phyloP scores from a whole-genome alignment of 2,797 vertebrate species.

The Rhinichthys osculus region DNA sequence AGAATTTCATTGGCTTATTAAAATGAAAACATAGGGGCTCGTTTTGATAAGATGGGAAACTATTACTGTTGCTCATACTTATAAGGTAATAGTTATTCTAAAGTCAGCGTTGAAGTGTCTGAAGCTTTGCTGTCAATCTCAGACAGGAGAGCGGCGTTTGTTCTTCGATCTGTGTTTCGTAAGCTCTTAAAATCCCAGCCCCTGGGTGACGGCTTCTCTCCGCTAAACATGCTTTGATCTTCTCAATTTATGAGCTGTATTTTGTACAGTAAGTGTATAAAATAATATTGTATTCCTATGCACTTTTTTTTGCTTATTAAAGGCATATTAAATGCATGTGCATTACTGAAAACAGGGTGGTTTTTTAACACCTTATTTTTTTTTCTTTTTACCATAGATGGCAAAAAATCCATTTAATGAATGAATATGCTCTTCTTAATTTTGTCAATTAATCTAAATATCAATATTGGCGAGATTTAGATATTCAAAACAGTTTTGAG shows the following conservation, averaged over 20 bases:
- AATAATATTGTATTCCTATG: not conserved
- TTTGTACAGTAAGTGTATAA: not conserved
- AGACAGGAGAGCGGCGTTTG: not conserved
- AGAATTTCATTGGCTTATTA: not conserved
- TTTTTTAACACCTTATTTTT: not conserved
- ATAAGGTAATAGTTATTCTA: not conserved
- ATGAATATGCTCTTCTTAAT: not conserved
- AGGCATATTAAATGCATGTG: not conserved
- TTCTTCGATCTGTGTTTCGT: not conserved
- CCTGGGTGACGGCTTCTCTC: not conserved
- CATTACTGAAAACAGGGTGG: not conserved
- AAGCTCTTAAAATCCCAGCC: conserved; percentile 22
- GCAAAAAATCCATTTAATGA: not conserved
- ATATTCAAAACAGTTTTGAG: not conserved
- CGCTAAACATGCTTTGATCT: conserved; percentile 13
- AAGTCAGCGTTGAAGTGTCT: not conserved
- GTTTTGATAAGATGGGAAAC: not conserved
- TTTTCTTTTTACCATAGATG: not conserved
- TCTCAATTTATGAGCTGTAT: conserved; percentile 1
- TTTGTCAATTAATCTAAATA: not conserved
- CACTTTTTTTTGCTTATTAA: not conserved
- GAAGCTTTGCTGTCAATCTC: not conserved
- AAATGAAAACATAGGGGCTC: conserved; percentile 1
- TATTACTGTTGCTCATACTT: not conserved
- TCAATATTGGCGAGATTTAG: not conserved